Evolutionary conservation across 2,113 vertebrate species (phyloP).

Genomic region (Coryphaenoides rupestris): DNA sequence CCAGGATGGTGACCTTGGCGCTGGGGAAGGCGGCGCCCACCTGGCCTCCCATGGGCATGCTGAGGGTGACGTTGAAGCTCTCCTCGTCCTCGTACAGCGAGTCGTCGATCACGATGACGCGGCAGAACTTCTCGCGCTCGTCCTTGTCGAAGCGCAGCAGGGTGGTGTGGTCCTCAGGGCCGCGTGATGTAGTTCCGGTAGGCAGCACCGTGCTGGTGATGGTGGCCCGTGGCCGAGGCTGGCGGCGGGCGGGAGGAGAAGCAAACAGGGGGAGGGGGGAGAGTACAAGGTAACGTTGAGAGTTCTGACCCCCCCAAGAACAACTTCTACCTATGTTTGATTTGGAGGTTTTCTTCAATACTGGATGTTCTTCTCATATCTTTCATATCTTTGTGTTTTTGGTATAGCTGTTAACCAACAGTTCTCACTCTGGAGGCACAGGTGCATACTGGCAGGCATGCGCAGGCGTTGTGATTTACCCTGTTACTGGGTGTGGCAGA

Average conservation of each 20-base stretch:
- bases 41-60: conserved; percentile 78
- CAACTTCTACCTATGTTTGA: too few relatives aligned
- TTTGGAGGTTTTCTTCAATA: too few relatives aligned
- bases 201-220: conserved; percentile 72
- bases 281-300: not conserved
- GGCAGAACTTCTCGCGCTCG: conserved; percentile 77
- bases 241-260: conserved; percentile 8
- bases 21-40: conserved; percentile 74
- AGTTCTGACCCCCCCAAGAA: not conserved
- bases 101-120: conserved; percentile 80
- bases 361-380: too few relatives aligned
- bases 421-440: too few relatives aligned
- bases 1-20: conserved; percentile 74
- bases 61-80: conserved; percentile 80
- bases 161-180: conserved; percentile 79
- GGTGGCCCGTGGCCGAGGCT: conserved; percentile 79
- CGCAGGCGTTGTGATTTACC: conserved; percentile 58
- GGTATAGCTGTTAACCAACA: not conserved
- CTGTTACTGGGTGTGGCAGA: conserved; percentile 83
- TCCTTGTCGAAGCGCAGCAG: conserved; percentile 79
- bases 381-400: not conserved
- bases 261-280: too few relatives aligned
- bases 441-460: too few relatives aligned
- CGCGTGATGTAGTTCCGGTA: conserved; percentile 85
- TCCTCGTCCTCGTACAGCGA: conserved; percentile 86